Conservation (phyloP, 2,797 vertebrate species). For the Bradypodion pumilum region DNA sequence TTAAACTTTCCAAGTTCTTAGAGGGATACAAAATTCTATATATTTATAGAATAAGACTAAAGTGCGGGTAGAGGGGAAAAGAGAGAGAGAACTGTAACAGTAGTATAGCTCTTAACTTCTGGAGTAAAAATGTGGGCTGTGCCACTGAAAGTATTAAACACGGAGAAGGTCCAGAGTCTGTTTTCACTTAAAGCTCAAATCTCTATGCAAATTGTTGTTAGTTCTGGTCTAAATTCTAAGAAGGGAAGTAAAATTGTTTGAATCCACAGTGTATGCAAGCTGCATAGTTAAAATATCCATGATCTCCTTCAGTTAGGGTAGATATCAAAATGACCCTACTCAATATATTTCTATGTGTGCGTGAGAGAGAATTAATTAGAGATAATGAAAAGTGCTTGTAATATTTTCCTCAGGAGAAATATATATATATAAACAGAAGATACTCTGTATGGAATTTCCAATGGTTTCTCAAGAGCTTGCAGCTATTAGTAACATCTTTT, state of each 20-base stretch:
- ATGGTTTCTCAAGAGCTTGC: conserved; percentile 22
- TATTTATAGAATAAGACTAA: background rate
- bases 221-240: conserved; percentile 37
- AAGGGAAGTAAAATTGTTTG: conserved; percentile 35
- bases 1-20: background rate
- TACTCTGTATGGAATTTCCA: conserved; percentile 10
- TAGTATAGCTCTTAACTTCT: conserved; percentile 18
- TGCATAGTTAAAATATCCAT: conserved; percentile 35
- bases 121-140: conserved; percentile 30
- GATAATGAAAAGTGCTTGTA: background rate
- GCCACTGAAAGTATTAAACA: conserved; percentile 31
- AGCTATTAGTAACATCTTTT: conserved; percentile 25
- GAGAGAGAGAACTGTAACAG: background rate
- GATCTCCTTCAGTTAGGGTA: background rate
- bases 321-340: background rate
- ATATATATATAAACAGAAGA: background rate
- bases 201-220: conserved; percentile 32
- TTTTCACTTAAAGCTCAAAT: conserved; percentile 42
- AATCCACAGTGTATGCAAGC: conserved; percentile 26
- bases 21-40: background rate
- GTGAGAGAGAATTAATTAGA: conserved; percentile 8
- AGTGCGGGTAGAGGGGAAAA: background rate
- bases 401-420: background rate
- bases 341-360: background rate
- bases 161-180: conserved; percentile 21